These are phyloP conservation scores for silkworm (Bombyx mori) DNA, from an alignment of 1,140 invertebrate genomes.

Conservation along the genomic window ASM3026992v2 NC_085111.1:3730001-3730500, in stretches of 20 bases:
- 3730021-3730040: conserved; percentile 63
- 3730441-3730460: conserved; percentile 1
- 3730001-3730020: conserved; percentile 43
- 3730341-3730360: too few species aligned
- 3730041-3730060: conserved; percentile 57
- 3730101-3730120: conserved; percentile 51
- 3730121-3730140: conserved; percentile 49
- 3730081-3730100: conserved; percentile 43
- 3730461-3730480: conserved; percentile 8
- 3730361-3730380: too few species aligned
- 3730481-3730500: conserved; percentile 19
- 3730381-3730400: too few species aligned
- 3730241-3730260: too few species aligned
- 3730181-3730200: background rate
- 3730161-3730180: background rate
- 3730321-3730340: too few species aligned
- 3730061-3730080: conserved; percentile 61
- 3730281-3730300: too few species aligned
- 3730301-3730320: too few species aligned
- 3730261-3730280: too few species aligned
- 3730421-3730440: background rate
- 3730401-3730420: background rate
- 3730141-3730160: conserved; percentile 18
- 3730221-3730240: background rate
- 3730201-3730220: background rate